Evolutionary conservation across 2,113 vertebrate genomes (phyloP), one percentile per base, ranked within the genome.

Genomic region (Ranitomeya variabilis): DNA sequence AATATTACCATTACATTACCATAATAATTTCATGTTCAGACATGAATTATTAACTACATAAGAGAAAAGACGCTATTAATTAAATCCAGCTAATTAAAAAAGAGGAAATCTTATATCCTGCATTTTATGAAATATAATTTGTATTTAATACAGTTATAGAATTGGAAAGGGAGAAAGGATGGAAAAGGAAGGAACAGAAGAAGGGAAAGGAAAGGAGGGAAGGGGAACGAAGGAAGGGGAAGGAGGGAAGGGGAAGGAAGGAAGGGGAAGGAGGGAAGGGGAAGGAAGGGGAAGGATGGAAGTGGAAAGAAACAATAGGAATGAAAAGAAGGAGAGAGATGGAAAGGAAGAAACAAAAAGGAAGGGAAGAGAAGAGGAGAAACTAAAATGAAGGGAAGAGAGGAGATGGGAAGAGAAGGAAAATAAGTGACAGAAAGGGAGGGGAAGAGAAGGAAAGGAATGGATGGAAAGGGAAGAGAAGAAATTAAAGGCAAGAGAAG

Each of bases 1-100:
- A 11, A 51, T 52, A 76, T 51, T 21, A 76, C 3, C 8, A 74
- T 51, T 74, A 51, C 71, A 45, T 45, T 74, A 74, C n/a, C 31
- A 74, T 73, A 74, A 67, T n/a, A n/a, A 76, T 52, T 19, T 76
- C 2, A 52, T 76, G 45, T 76, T 76, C 45, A 52, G 73, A 76
- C 52, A 52, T 76, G 73, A 76, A 76, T 76, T 76, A 76, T 76
- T 76, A 76, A 76, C 2, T 21, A 76, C 45, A 18, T 74, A 37
- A 37, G 31, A 74, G 71, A 76, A 76, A 21, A 76, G 37, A 37
- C 8, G 8, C 37, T 52, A 52, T 19, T 76, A 19, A 76, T 76
- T 74, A 74, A 8, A 74, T 14, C 52, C 8, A 18, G 16, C 18
- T 19, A 9, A 74, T 51, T 45, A 18, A 66, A n/a, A 10, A 51